These are phyloP conservation scores for Ahaetulla prasina DNA, from an alignment of 2,113 vertebrate genomes.

Conservation along the genomic window DNA sequence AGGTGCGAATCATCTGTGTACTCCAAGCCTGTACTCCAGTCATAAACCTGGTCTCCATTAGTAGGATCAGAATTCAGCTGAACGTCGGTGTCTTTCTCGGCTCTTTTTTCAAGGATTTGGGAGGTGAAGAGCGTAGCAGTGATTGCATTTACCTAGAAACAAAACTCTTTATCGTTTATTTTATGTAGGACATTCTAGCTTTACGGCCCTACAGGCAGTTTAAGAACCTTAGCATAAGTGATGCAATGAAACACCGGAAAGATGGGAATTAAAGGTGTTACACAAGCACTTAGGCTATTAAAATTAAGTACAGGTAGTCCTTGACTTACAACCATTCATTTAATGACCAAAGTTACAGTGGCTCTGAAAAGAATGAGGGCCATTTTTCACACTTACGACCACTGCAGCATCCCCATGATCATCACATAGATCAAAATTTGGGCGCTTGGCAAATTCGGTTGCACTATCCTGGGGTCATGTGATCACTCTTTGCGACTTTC, in stretches of 20 bases:
- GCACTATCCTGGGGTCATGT: too few species aligned
- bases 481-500: too few species aligned
- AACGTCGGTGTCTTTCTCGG: conserved; percentile 75
- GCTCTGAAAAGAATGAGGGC: too few species aligned
- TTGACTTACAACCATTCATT: background rate
- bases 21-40: conserved; percentile 94
- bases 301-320: background rate
- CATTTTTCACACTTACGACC: too few species aligned
- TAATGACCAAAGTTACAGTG: background rate
- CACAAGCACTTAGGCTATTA: background rate
- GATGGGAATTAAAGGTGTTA: background rate
- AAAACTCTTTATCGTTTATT: background rate
- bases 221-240: background rate
- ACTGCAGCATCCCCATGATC: too few species aligned
- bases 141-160: conserved; percentile 86
- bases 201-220: background rate
- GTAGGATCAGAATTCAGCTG: conserved; percentile 38
- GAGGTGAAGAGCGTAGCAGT: conserved; percentile 90
- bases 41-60: conserved; percentile 80
- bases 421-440: too few species aligned
- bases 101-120: conserved; percentile 92
- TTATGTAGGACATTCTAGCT: background rate
- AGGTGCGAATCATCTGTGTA: conserved; percentile 89
- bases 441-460: too few species aligned
- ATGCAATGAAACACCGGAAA: background rate